These are phyloP conservation scores for Meloidogyne chitwoodi DNA, from an alignment of 1,140 invertebrate genomes.

Conservation along the genomic window DNA sequence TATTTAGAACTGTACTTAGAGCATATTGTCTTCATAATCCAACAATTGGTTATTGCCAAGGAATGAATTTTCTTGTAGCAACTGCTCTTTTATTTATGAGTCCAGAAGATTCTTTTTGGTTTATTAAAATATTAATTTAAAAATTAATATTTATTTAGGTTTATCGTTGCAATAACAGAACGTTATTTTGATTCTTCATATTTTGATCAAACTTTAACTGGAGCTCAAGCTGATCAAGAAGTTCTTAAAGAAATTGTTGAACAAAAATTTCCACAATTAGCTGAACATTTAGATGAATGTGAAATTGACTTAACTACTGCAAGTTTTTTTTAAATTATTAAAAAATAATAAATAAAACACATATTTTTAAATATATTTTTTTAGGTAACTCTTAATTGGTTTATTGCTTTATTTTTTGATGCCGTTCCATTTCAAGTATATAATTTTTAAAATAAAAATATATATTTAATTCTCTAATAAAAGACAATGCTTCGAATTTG, in stretches of 20 bases:
- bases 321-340: not conserved
- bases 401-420: constrained; percentile 65
- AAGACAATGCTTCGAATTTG: constrained; percentile 66
- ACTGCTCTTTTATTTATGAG: constrained; percentile 64
- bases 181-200: constrained; percentile 63
- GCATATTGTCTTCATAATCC: constrained; percentile 64
- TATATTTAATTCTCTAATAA: constrained; percentile 18
- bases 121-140: not conserved
- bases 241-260: constrained; percentile 63
- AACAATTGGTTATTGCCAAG: constrained; percentile 66
- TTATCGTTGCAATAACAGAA: constrained; percentile 64
- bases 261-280: constrained; percentile 62
- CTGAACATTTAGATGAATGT: constrained; percentile 62
- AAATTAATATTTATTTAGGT: constrained; percentile 11
- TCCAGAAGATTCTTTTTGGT: constrained; percentile 65
- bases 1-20: constrained; percentile 61
- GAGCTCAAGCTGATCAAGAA: constrained; percentile 65
- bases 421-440: constrained; percentile 64
- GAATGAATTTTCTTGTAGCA: constrained; percentile 66
- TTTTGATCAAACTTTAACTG: constrained; percentile 64
- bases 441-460: not conserved
- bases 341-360: too few species aligned
- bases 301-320: constrained; percentile 65
- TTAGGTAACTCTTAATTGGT: constrained; percentile 65
- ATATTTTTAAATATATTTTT: not conserved